Percentiles rank a stretch among this genome's conserved stretches.
These are phyloP conservation scores for Bufotes viridis DNA, from an alignment of 2,797 vertebrate genomes.

Conservation along the genomic window DNA sequence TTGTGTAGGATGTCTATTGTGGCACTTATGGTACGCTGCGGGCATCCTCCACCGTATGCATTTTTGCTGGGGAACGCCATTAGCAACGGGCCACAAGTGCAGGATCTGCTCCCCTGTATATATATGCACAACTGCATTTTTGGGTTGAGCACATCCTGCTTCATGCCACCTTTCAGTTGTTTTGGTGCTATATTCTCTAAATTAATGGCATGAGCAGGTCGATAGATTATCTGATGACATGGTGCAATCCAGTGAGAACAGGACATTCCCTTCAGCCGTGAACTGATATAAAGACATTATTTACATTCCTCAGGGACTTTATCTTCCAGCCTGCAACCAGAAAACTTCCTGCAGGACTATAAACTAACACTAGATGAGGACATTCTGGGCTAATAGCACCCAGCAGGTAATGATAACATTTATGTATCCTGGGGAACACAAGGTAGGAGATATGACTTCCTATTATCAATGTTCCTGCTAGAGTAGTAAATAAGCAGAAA, in stretches of 20 bases:
- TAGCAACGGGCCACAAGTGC: too few relatives aligned
- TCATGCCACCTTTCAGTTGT: too few relatives aligned
- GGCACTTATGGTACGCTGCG: too few relatives aligned
- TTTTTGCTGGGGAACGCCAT: too few relatives aligned
- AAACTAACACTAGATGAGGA: background rate
- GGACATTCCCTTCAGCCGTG: slow-evolving; percentile 31
- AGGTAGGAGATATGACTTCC: background rate
- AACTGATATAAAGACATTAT: background rate
- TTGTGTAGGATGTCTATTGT: too few relatives aligned
- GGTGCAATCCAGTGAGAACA: slow-evolving; percentile 21
- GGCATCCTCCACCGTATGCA: too few relatives aligned
- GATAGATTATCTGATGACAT: slow-evolving; percentile 15
- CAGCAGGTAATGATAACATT: background rate
- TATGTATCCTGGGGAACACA: background rate
- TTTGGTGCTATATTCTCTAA: background rate
- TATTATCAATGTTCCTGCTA: background rate
- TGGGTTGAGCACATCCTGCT: too few relatives aligned
- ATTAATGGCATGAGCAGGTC: background rate
- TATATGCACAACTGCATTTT: too few relatives aligned
- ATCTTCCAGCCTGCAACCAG: background rate
- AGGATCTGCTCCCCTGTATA: too few relatives aligned
- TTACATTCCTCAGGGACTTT: slow-evolving; percentile 1
- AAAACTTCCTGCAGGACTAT: background rate
- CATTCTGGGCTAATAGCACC: background rate
- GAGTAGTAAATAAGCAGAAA: background rate